These are phyloP conservation scores for Chrysopa pallens DNA, from an alignment of 1,140 invertebrate species.

Conservation along the genomic window DNA sequence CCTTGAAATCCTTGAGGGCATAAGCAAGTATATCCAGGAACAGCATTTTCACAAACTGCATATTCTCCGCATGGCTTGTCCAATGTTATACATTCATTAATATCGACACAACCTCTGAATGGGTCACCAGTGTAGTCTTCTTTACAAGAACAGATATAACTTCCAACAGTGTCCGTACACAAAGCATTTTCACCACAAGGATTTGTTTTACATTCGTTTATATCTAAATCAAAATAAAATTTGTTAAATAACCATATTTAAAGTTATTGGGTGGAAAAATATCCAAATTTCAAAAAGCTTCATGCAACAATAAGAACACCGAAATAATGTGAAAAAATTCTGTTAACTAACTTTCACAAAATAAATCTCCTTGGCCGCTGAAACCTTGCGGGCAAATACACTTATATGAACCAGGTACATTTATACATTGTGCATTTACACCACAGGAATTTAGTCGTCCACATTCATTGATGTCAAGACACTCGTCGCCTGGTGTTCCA, in stretches of 20 bases:
- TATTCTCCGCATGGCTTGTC: slow-evolving; percentile 70
- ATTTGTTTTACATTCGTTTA: slow-evolving; percentile 74
- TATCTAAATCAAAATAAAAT: slow-evolving; percentile 34
- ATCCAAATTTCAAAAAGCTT: background rate
- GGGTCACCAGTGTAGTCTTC: slow-evolving; percentile 73
- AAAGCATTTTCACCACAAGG: slow-evolving; percentile 70
- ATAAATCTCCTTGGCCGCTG: slow-evolving; percentile 48
- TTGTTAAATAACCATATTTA: background rate
- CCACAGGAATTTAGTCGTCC: slow-evolving; percentile 52
- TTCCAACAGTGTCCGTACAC: slow-evolving; percentile 73
- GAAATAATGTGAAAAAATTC: background rate
- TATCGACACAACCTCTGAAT: slow-evolving; percentile 66
- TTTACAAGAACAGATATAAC: slow-evolving; percentile 66
- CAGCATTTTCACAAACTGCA: slow-evolving; percentile 73
- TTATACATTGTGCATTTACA: slow-evolving; percentile 77
- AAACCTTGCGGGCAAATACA: slow-evolving; percentile 76
- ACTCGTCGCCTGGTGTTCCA: slow-evolving; percentile 20
- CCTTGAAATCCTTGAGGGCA: slow-evolving; percentile 78
- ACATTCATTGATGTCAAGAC: slow-evolving; percentile 49
- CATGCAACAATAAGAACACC: background rate
- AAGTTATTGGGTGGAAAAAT: background rate
- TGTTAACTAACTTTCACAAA: slow-evolving; percentile 61
- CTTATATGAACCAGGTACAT: slow-evolving; percentile 80
- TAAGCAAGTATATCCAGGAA: slow-evolving; percentile 71
- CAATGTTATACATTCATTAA: slow-evolving; percentile 71